Conservation (phyloP, 2,797 vertebrate species). For the Aphelocoma californica region DNA sequence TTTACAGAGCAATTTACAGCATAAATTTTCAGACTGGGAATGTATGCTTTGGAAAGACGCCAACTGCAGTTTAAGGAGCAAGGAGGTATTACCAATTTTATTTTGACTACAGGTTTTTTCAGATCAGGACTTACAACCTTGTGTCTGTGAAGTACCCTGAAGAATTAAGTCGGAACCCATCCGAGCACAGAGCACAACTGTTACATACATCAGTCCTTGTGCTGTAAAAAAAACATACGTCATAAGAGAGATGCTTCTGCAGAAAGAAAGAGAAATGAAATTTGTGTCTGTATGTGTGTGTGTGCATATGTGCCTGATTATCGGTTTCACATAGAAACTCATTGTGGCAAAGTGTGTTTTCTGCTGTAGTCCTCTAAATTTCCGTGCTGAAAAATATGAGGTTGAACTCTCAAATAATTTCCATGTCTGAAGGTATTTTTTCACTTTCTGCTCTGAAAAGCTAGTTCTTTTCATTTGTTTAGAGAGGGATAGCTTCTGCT, state of each 20-base stretch:
- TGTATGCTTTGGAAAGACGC: neutral
- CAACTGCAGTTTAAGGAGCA: neutral
- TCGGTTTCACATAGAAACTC: neutral
- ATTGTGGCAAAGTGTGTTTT: neutral
- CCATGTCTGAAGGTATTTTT: neutral
- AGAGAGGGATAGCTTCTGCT: neutral
- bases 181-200: fast-evolving
- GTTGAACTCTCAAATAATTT: neutral
- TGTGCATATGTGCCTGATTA: fast-evolving
- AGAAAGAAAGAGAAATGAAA: neutral
- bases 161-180: neutral
- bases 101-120: neutral
- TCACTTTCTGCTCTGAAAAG: neutral
- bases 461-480: neutral
- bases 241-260: neutral
- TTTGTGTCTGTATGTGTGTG: neutral
- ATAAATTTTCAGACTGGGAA: neutral
- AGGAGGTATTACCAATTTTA: neutral
- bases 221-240: neutral
- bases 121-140: neutral
- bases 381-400: neutral
- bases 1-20: neutral
- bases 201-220: neutral
- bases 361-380: neutral
- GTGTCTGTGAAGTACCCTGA: neutral